Evolutionary conservation across 2,888 invertebrate genomes (phyloP), one percentile per base, ranked within the genome.

Genomic region (Acleris emargana): DNA sequence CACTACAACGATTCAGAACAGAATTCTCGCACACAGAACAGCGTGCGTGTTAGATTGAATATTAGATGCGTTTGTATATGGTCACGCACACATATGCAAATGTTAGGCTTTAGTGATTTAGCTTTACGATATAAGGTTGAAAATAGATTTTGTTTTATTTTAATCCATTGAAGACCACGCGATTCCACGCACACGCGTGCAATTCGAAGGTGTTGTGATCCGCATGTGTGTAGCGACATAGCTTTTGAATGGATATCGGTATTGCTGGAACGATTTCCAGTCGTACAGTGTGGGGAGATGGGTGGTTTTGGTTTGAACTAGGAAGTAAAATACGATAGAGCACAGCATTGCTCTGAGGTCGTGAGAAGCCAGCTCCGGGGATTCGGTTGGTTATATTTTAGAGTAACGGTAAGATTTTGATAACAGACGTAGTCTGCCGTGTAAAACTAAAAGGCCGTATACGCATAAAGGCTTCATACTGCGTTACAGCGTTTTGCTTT

Each of bases 271-370:
- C 67, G 58, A 79, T 76, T 81, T 73, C 80, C 69, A 70, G 16
- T 57, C 69, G 74, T 80, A 69, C 86, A 76, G 71, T n/a, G 1
- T 3, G 13, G 9, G 52, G 25, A 3, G 1, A 28, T 68, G 76
- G 80, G 80, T 70, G 54, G 53, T 72, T 75, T 80, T 84, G 52
- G 73, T 62, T 50, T 79, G 80, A 68, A 89, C 84, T 83, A 91
- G 91, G 91, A 91, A 91, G 91, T 90, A 79, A 84, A 80, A 83
- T 87, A 88, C 87, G 87, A 88, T 90, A 88, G 83, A 83, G 88
- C 90, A 89, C 88, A 81, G 87, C 83, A 86, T 84, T 82, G 81
- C 81, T 86, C 78, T 82, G 83, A 88, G 91, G 91, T 91, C 91
- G 91, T 91, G 91, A 90, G 91, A 91, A 83, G 82, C 82, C 82